Percentiles rank a stretch among this genome's conserved stretches.
phyloP scores from a whole-genome alignment of 2,113 vertebrate genomes.

The Rhynchopsitta pachyrhyncha region DNA sequence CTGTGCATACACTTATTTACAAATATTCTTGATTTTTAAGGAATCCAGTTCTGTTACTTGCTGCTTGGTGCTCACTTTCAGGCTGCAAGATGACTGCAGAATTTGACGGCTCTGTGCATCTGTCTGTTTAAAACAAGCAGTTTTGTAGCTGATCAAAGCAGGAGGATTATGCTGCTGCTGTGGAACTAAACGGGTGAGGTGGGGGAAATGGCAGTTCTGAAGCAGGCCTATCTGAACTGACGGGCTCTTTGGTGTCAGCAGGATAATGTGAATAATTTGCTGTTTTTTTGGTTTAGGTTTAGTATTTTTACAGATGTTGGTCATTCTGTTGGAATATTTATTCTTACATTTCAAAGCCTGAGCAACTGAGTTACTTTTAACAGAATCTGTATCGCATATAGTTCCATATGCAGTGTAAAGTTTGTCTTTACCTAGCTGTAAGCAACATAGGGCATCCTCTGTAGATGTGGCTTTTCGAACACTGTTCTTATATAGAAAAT shows the following conservation, averaged over 20 bases:
- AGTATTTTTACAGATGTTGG: not conserved
- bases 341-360: not conserved
- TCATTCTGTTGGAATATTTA: not conserved
- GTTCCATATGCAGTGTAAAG: not conserved
- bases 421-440: not conserved
- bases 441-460: not conserved
- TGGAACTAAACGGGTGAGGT: not conserved
- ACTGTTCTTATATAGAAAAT: not conserved
- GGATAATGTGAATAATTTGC: not conserved
- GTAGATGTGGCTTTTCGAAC: not conserved
- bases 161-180: constrained; percentile 1
- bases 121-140: not conserved
- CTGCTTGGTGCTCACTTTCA: not conserved
- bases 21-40: not conserved
- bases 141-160: constrained; percentile 32
- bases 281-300: not conserved
- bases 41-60: not conserved
- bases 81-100: not conserved
- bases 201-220: not conserved
- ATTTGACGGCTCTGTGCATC: not conserved
- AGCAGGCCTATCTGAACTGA: not conserved
- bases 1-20: not conserved
- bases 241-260: not conserved
- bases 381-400: not conserved
- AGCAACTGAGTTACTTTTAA: not conserved